Evolutionary conservation across 2,888 invertebrate genomes (phyloP).

Genomic region (Cataglyphis albicans): DNA sequence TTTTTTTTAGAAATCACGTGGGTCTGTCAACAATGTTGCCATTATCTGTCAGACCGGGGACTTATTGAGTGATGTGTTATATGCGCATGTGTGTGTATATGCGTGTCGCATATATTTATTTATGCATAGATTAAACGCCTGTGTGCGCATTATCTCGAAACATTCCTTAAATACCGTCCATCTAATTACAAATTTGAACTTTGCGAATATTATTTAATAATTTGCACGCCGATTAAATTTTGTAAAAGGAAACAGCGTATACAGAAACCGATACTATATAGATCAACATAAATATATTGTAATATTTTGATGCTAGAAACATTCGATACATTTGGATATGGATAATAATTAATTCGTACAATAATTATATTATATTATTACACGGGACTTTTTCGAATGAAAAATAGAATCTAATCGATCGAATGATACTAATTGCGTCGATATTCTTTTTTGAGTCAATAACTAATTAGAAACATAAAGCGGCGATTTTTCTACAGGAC

Average conservation of each 20-base stretch:
- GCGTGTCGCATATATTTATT: neutral
- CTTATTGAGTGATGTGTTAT: neutral
- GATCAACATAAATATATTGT: constrained; percentile 22
- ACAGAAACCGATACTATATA: constrained; percentile 12
- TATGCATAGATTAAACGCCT: constrained; percentile 22
- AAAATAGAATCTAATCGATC: constrained; percentile 29
- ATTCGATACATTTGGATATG: constrained; percentile 1
- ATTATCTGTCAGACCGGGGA: no score
- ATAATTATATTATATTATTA: constrained; percentile 34
- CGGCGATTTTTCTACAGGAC: constrained; percentile 47
- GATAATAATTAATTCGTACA: constrained; percentile 23
- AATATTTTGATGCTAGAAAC: constrained; percentile 17
- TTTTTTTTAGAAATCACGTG: no score
- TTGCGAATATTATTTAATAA: constrained; percentile 42
- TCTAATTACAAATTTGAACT: constrained; percentile 47
- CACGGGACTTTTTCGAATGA: constrained; percentile 2
- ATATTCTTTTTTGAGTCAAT: constrained; percentile 38
- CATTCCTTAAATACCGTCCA: constrained; percentile 50
- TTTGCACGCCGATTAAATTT: constrained; percentile 38
- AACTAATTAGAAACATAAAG: constrained; percentile 42
- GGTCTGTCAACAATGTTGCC: no score
- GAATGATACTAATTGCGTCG: constrained; percentile 33
- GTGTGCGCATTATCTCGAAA: constrained; percentile 33
- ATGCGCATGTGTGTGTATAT: neutral
- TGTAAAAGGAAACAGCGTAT: constrained; percentile 39